These are phyloP conservation scores for Chiloscyllium plagiosum DNA, from an alignment of 2,113 vertebrate genomes.

Conservation along the genomic window DNA sequence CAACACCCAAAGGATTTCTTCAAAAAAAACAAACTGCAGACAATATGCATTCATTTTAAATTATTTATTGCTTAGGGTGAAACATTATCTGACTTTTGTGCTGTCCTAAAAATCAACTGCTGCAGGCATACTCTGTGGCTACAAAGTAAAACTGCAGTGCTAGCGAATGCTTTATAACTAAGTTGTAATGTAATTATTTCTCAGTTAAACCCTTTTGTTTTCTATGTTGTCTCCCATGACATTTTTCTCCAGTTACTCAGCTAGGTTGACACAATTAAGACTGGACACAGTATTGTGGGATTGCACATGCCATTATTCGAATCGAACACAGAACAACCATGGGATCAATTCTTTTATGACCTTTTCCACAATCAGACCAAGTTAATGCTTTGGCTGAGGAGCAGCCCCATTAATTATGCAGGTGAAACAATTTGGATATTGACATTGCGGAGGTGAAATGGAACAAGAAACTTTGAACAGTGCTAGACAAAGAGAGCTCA, in stretches of 20 bases:
- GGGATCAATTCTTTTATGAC: slow-evolving; percentile 1
- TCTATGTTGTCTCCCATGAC: neutral
- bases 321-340: neutral
- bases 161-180: neutral
- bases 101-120: neutral
- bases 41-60: neutral
- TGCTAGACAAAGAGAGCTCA: neutral
- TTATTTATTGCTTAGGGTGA: neutral
- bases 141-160: neutral
- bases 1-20: neutral
- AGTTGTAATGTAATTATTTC: neutral
- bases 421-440: slow-evolving; percentile 9
- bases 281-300: neutral
- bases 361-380: neutral
- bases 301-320: neutral
- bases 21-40: neutral
- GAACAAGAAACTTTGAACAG: slow-evolving; percentile 22
- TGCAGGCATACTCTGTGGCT: neutral
- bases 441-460: slow-evolving; percentile 29
- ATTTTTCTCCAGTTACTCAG: neutral
- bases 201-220: neutral
- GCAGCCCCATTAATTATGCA: slow-evolving; percentile 16
- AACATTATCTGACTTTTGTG: neutral
- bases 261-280: neutral
- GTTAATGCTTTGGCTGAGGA: neutral